Base-by-base conservation (phyloP, 2,113 vertebrate genomes). In the Tachysurus fulvidraco region DNA sequence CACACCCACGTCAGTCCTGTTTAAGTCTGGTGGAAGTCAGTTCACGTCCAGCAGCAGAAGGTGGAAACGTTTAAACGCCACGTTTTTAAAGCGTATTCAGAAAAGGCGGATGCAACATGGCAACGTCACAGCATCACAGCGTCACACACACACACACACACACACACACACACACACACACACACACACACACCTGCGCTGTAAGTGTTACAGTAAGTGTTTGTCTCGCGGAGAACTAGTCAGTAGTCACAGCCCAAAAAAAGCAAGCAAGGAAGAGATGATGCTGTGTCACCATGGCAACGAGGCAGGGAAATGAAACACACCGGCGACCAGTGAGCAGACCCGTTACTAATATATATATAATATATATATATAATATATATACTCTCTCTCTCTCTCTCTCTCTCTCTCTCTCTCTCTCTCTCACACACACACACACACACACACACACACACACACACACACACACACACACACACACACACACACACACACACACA, bases 241-340 rank as follows among this genome's bases (percentile, higher is more conserved):
- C 82, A 59, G 78, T 36, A 36, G 36, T 36, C 36, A 36, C 36
- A 36, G 36, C 36, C 13, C 36, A 60, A 67, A 86, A 52, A 28
- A 64, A 64, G 79, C 11, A 44, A 14, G 5, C 46, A 14, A 77
- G 14, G n/a, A 28, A 28, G 14, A 91, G 85, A 92, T 90, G 89
- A 95, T 91, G 93, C 91, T 89, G 92, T 86, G 93, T 96, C 93
- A 91, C 95, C 93, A 95, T 96, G 94, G 94, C 91, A 96, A 96
- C 95, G 93, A 87, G 80, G 91, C 92, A 95, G 93, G 93, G 83
- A 59, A 80, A 59, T 9, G 62, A 84, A 59, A 74, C 83, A 84
- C 83, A 71, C 67, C 65, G 83, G 81, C 44, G 46, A 30, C 69
- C 64, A 54, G 62, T 67, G 62, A 65, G 46, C 25, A 69, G 46